phyloP scores from a whole-genome alignment of 2,113 vertebrate genomes.

The Procavia capensis region DNA sequence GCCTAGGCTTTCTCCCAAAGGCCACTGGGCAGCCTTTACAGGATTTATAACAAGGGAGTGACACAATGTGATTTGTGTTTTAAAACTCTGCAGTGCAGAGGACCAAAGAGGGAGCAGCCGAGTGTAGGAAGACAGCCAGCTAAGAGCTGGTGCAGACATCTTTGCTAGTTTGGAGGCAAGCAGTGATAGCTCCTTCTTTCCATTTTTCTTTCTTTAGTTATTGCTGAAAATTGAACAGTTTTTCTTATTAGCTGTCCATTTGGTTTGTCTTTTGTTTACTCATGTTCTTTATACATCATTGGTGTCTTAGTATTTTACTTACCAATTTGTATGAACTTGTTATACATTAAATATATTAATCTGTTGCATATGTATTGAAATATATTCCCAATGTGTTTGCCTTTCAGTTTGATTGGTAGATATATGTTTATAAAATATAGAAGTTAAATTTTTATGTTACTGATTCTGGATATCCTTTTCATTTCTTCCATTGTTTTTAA shows the following conservation, averaged over 20 bases:
- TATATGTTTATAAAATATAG: background rate
- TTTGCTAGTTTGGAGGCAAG: background rate
- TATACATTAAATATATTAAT: constrained; percentile 63
- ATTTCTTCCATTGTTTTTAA: constrained; percentile 42
- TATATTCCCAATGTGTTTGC: constrained; percentile 51
- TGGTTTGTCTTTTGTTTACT: constrained; percentile 35
- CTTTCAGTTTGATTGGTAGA: constrained; percentile 48
- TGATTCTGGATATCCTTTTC: constrained; percentile 42
- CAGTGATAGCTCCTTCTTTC: background rate
- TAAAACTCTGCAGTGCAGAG: background rate
- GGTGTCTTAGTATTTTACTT: constrained; percentile 55
- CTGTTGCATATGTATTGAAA: constrained; percentile 52
- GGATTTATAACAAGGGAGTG: background rate
- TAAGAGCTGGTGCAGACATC: background rate
- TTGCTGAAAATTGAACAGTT: constrained; percentile 13
- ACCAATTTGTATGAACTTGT: constrained; percentile 55
- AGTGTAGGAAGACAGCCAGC: background rate
- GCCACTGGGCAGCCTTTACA: background rate
- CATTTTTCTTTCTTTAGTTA: constrained; percentile 32
- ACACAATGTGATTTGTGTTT: background rate
- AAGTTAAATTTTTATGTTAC: constrained; percentile 50
- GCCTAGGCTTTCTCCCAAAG: background rate
- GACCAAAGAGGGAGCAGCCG: background rate
- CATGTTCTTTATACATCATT: constrained; percentile 32
- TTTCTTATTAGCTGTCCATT: constrained; percentile 19